Base-by-base conservation (phyloP, 2,888 invertebrate genomes). In the Drosophila ustulata region DNA sequence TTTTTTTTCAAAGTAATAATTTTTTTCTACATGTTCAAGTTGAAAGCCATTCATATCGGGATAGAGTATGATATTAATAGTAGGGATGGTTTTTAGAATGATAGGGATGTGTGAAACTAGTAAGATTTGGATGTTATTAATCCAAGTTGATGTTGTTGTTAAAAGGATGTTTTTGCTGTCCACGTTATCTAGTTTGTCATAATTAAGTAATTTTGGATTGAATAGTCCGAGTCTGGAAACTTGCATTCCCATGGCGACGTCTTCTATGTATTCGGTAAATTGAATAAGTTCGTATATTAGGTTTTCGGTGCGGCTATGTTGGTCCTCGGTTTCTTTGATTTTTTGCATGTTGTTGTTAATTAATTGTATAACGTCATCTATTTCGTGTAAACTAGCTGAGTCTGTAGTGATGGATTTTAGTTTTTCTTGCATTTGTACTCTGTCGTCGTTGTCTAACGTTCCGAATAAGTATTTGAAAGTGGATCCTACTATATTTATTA, bases 181-280 rank as follows among this genome's bases (percentile, higher is more conserved):
- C 9, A 55, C 43, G 3, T 9, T 61, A 8, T 52, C 52, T 9
- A 61, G 8, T 37, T 23, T 53, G 47, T 47, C 62, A 23, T 53
- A 53, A 9, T 28, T 53, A 13, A 62, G 45, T 52, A 52, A 37
- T 47, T 53, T 62, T 6, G 52, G 39, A 1, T 62, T 47, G 9
- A 62, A 62, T 0, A 62, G 28, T 47, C 47, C 46, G 11, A 53
- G 32, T 49, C 49, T n/a, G 0, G 26, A 49, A 13, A 63, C 25
- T 55, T 49, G 62, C 55, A 55, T 63, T n/a, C 25, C 46, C 53
- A 49, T 46, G 18, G 18, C 18, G 18, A 18, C 18, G 18, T 18
- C 18, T 18, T 18, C 18, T 18, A 18, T 18, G 18, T 18, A 18
- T 18, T 18, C 18, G 18, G 18, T 18, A 18, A 18, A 18, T 18